These are phyloP conservation scores for Hydractinia symbiolongicarpus DNA, from an alignment of 30 jellyfish, hydroid and myxozoan genomes.

Conservation along the genomic window DNA sequence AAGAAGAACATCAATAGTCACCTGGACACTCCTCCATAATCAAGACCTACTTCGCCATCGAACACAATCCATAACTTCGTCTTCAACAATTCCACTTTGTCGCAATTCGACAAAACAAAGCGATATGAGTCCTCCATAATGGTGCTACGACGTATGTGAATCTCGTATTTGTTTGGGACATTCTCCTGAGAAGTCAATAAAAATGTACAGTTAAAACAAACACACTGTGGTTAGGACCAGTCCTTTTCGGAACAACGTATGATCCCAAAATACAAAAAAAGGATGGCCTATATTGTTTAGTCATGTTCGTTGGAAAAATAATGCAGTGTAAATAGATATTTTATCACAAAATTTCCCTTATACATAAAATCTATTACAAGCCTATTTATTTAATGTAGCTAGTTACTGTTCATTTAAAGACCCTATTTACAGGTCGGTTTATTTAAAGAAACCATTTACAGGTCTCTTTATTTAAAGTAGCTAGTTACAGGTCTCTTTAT, in stretches of 20 bases:
- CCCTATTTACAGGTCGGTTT: no score
- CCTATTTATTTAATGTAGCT: no score
- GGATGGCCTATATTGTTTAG: no score
- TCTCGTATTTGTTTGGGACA: conserved; percentile 94
- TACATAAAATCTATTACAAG: no score
- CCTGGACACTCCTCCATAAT: conserved; percentile 99
- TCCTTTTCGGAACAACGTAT: neutral
- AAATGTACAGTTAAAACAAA: neutral
- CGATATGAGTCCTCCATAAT: conserved; percentile 91
- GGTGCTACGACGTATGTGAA: conserved; percentile 60
- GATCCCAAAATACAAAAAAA: no score
- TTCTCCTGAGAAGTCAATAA: conserved; percentile 49
- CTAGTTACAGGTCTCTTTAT: conserved; percentile 75
- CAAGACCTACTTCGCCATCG: conserved; percentile 98
- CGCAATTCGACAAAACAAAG: conserved; percentile 50
- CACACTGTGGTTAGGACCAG: neutral
- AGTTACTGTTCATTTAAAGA: no score
- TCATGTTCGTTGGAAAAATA: neutral
- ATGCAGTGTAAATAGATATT: neutral
- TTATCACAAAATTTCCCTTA: no score
- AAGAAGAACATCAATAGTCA: conserved; percentile 9
- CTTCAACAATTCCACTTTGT: conserved; percentile 65
- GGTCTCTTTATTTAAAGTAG: no score
- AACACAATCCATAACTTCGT: conserved; percentile 95
- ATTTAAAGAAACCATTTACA: no score